These are phyloP conservation scores for Creontiades dilutus DNA, from an alignment of 2,888 invertebrate genomes.

Conservation along the genomic window DNA sequence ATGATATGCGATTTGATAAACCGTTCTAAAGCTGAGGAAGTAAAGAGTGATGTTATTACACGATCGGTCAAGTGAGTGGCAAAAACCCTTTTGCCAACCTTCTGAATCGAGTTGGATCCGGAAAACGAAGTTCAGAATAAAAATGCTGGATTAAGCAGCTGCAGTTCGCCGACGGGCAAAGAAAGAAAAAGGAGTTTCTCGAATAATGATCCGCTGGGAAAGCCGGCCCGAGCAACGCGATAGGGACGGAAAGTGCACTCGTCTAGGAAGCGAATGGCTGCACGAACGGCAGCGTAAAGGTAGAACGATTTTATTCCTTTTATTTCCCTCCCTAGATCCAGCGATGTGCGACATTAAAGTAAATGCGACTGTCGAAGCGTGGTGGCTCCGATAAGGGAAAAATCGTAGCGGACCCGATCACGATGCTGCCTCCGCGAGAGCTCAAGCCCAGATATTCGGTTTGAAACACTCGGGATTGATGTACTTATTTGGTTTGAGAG, in stretches of 20 bases:
- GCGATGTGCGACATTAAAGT: conserved; percentile 24
- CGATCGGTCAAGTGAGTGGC: too few species aligned
- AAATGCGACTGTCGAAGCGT: conserved; percentile 39
- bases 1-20: too few species aligned
- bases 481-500: too few species aligned
- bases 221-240: not conserved
- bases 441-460: too few species aligned
- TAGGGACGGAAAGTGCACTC: not conserved
- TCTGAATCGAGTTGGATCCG: too few species aligned
- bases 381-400: conserved; percentile 20
- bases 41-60: too few species aligned
- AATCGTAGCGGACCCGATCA: conserved; percentile 4
- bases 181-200: not conserved
- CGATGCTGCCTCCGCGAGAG: not conserved
- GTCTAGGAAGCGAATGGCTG: not conserved
- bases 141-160: too few species aligned
- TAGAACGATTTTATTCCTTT: not conserved
- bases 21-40: too few species aligned
- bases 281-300: not conserved
- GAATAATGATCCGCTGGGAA: not conserved
- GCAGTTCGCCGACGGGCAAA: too few species aligned
- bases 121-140: too few species aligned
- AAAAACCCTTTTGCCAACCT: too few species aligned
- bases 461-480: too few species aligned
- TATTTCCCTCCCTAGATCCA: not conserved